Evolutionary conservation across 2,113 vertebrate genomes (phyloP), one percentile per base, ranked within the genome.

Genomic region (Herpailurus yagouaroundi): DNA sequence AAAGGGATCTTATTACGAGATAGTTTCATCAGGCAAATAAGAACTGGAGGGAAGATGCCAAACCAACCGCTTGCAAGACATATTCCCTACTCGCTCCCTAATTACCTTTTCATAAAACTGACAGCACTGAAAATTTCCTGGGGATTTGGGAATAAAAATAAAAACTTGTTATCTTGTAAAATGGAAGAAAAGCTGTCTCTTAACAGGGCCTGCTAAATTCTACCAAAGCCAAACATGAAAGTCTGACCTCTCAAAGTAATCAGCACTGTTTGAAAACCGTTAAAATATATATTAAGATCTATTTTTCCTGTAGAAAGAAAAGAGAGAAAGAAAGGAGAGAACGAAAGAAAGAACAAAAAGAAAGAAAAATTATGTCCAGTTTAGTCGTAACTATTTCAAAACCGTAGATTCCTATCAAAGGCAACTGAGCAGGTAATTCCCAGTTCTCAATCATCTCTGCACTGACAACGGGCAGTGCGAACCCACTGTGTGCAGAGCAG

Each of bases 1-100:
- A 79, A 1, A 3, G 50, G 11, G 87, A 55, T 95, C 92, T 94
- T 89, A 79, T 91, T 97, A 95, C 23, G 82, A 95, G 94, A 79
- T 79, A 82, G 96, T 98, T 98, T 97, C 96, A 98, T 73, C 94
- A 97, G 83, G 95, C 74, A 88, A 94, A 73, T 69, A 79, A 66
- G 66, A 96, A 89, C 87, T 31, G 97, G 94, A 98, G 96, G 63
- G 36, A 92, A 64, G 91, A 95, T 14, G 68, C 50, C 79, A 98
- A 97, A 91, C 88, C 91, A 96, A 85, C 94, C 69, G 52, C 82
- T 77, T 96, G 63, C 77, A 97, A 97, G 97, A 94, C 81, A 80
- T 66, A 93, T 69, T 97, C 77, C 50, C 82, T 73, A 96, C 90
- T 97, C 76, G 41, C 41, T 97, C 50, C 92, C 71, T 96, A 97